Base-by-base conservation (phyloP, 2,888 invertebrate species). In the Lottia scabra region DNA sequence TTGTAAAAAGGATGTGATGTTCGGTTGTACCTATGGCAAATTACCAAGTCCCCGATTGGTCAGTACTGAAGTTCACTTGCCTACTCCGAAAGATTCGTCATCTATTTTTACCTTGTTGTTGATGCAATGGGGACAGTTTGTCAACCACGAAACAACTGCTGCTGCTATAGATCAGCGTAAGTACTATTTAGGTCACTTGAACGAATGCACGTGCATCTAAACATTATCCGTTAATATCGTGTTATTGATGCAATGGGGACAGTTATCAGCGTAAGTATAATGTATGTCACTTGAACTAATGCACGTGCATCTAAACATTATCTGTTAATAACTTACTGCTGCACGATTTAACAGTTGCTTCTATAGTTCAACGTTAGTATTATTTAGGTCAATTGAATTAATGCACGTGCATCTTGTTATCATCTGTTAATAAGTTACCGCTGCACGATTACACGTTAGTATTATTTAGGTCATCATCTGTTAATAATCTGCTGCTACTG, bases 141-240 rank as follows among this genome's bases (percentile, higher is more conserved):
- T 56, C 19, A 23, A 56, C 10, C 56, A 56, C 13, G 56, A 56
- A 19, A 19, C 23, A 56, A 56, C 56, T 23, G 56, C 56, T 0
- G 56, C 56, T 56, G 56, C 56, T 56, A 56, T 56, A 56, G 56
- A 56, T 1, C 56, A 56, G 23, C 56, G 56, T 56, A 56, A 56
- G 56, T 23, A 23, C 0, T 5, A 23, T 56, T 56, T 23, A 8
- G 56, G 13, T 56, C 38, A 38, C 5, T 38, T 38, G 38, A 10
- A 10, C 0, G 8, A 38, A 38, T 4, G 8, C 38, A 38, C 38
- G 8, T 38, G 56, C n/a, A n/a, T n/a, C n/a, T n/a, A n/a, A n/a
- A 13, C 23, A 12, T 23, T 10, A 6, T 56, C 56, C 10, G 23
- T 19, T 12, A 19, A 56, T 19, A 56, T 10, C 10, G 56, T 56